Conservation (phyloP, 1,140 invertebrate species). For the Lasioglossum baleicum region DNA sequence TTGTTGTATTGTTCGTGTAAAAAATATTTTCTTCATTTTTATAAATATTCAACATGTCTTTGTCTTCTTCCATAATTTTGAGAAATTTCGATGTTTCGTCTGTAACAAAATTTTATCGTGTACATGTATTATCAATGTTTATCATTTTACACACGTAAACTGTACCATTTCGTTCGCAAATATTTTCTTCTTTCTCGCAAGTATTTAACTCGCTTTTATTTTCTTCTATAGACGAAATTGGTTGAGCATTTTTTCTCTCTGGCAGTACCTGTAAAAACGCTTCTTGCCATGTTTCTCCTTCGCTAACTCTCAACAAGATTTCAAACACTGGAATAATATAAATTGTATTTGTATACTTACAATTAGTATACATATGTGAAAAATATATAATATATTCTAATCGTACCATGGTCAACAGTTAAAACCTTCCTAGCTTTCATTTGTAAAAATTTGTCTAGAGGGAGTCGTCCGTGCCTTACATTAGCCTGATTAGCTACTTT, state of each 20-base stretch:
- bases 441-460: slow-evolving; percentile 93
- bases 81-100: slow-evolving; percentile 76
- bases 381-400: slow-evolving; percentile 30
- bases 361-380: neutral
- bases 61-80: slow-evolving; percentile 3
- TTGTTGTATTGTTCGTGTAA: neutral
- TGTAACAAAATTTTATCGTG: slow-evolving; percentile 1
- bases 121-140: neutral
- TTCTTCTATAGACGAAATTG: slow-evolving; percentile 46
- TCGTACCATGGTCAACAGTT: slow-evolving; percentile 95
- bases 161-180: neutral
- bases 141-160: neutral
- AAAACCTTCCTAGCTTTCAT: slow-evolving; percentile 97
- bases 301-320: slow-evolving; percentile 89
- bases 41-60: neutral
- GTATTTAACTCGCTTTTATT: neutral
- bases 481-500: slow-evolving; percentile 89
- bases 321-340: slow-evolving; percentile 90
- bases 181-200: neutral
- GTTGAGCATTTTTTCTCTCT: slow-evolving; percentile 86
- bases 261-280: slow-evolving; percentile 91
- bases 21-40: neutral
- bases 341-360: slow-evolving; percentile 85
- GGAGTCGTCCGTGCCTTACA: slow-evolving; percentile 91
- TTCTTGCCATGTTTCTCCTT: slow-evolving; percentile 91